Evolutionary conservation across 2,113 vertebrate species (phyloP), one percentile per base, ranked within the genome.

Genomic region (Zapornia atra): DNA sequence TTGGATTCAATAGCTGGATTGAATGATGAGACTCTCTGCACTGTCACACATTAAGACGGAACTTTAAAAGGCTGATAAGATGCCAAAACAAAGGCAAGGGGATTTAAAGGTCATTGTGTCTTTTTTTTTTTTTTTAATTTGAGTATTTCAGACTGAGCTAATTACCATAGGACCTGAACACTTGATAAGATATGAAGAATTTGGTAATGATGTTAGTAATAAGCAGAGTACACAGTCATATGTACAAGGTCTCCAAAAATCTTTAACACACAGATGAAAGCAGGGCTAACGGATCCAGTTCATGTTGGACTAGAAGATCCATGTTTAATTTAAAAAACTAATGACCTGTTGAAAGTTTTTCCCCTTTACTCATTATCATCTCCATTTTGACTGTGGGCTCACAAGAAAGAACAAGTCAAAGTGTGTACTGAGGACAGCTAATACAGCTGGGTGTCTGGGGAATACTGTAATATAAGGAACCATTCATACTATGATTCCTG

Each of bases 21-120:
- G 42, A 84, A 56, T 83, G 26, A 63, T 53, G 64, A 90, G 71
- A 70, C 60, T 66, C 72, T 82, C 50, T 56, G 19, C 29, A n/a
- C 14, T 68, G 21, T 20, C 59, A 86, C 19, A 53, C 13, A 26
- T 64, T 86, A 94, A 86, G 64, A 86, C 78, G 72, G 65, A 96
- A 50, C 56, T 92, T 85, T 56, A 59, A 88, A 92, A 86, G 17
- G 29, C 68, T 83, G 86, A 90, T 97, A 94, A 88, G 85, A 60
- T 77, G 57, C 24, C 2, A 75, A 90, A 94, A 86, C 2, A 77
- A 92, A 88, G 56, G 56, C 42, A 76, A 86, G n/a, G 36, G 36
- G 69, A 88, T 90, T 90, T 78, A 95, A 94, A 94, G 76, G 86
- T 94, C 72, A 86, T 77, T 83, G 36, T 90, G 34, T 34, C 38